Base-by-base conservation (phyloP, 2,888 invertebrate genomes). In the Clistopyga incitator region DNA sequence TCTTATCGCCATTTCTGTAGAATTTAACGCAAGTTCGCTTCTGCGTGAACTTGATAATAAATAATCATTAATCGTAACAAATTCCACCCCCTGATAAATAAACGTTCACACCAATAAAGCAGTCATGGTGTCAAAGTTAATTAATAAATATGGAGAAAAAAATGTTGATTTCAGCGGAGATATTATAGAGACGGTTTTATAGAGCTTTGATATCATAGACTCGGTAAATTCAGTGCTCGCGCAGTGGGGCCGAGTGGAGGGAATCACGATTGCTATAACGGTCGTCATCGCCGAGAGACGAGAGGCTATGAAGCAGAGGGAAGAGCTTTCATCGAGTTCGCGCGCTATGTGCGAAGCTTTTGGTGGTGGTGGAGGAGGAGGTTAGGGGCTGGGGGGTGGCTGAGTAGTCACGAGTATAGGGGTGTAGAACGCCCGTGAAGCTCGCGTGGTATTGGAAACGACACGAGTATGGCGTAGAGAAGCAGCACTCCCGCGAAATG, bases 321-420 rank as follows among this genome's bases (percentile, higher is more conserved):
- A 74, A 68, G 54, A 45, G 67, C 68, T 74, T 74, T 74, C 78
- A 78, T 70, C 78, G 74, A 18, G 74, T 23, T 68, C 59, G 34
- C 75, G 64, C 15, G 64, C 15, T 75, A 59, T 68, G 72, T 25
- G 47, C 54, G 45, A 74, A 78, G 70, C 70, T 38, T 77, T 77
- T 47, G 42, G 42, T 42, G 71, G 15, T 13, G 71, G 15, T 13
- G 54, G n/a, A n/a, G n/a, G 54, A 23, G 25, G 71, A 38, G 70
- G 20, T 23, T 15, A 45, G 70, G 47, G 34, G 29, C 20, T 8
- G 23, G 45, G 65, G 65, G 23, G 34, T 15, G n/a, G 20, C 64
- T 56, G 71, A 56, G 71, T 54, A 56, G 71, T 71, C 42, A 50
- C 34, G 23, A 29, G 29, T 29, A 29, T 38, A 38, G 75, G 23